Evolutionary conservation across 2,888 invertebrate genomes (phyloP).

Genomic region (Saturnia pavonia): DNA sequence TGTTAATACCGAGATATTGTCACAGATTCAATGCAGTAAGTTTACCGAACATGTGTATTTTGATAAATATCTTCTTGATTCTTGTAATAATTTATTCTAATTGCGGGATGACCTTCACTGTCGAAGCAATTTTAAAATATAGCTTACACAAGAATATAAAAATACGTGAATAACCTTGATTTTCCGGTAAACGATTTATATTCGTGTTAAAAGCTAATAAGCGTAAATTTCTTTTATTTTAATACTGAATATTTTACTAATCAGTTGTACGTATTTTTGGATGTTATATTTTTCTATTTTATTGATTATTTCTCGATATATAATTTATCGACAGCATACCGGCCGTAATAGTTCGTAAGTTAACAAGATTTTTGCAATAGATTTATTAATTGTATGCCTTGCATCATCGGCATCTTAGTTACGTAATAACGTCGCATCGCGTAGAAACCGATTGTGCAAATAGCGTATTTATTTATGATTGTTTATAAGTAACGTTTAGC

Average conservation of each 20-base stretch:
- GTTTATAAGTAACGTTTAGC: background rate
- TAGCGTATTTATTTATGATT: background rate
- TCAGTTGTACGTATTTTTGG: background rate
- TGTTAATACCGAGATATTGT: too few species aligned
- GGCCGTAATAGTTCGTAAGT: background rate
- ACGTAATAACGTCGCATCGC: background rate
- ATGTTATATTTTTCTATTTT: background rate
- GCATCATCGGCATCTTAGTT: constrained; percentile 1
- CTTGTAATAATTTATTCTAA: background rate
- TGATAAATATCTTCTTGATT: too few species aligned
- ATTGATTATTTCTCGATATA: background rate
- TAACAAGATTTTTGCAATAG: constrained; percentile 9
- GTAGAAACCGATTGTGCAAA: background rate
- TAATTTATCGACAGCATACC: background rate
- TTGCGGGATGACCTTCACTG: background rate
- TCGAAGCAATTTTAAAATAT: background rate
- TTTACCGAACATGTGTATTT: background rate
- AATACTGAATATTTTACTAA: background rate
- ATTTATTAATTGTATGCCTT: background rate
- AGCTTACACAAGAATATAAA: background rate
- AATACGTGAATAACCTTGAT: background rate
- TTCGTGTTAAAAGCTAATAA: background rate
- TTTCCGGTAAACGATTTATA: background rate
- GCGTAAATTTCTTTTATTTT: background rate
- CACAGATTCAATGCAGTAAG: background rate